These are phyloP conservation scores for Drosophila pegasa DNA, from an alignment of 2,888 invertebrate species.

Conservation along the genomic window DNA sequence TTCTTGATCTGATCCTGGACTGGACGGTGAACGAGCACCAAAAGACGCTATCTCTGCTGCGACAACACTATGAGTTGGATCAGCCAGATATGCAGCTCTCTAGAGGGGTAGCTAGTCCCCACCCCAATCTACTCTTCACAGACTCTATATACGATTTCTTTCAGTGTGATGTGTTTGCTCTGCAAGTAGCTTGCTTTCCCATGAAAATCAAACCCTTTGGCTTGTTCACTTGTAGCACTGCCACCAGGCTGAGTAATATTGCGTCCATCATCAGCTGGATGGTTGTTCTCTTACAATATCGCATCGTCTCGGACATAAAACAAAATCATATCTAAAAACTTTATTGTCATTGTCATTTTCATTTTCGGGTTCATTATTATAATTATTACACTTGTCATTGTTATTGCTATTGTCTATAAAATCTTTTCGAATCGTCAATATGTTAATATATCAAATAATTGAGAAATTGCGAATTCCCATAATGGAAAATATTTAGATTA, in stretches of 20 bases:
- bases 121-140: neutral
- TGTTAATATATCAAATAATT: neutral
- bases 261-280: slow-evolving; percentile 34
- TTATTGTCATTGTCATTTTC: no score
- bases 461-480: neutral
- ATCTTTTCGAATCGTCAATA: neutral
- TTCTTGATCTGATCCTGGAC: slow-evolving; percentile 28
- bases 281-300: slow-evolving; percentile 38
- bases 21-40: slow-evolving; percentile 8
- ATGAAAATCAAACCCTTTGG: slow-evolving; percentile 30
- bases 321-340: neutral
- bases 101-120: slow-evolving; percentile 25
- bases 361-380: no score
- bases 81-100: neutral
- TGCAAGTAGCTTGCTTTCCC: slow-evolving; percentile 40
- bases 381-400: neutral
- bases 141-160: slow-evolving; percentile 16
- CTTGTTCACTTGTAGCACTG: slow-evolving; percentile 19
- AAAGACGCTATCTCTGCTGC: slow-evolving; percentile 11
- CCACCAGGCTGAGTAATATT: slow-evolving; percentile 33
- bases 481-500: neutral
- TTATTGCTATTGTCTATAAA: neutral
- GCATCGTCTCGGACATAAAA: neutral
- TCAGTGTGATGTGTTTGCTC: slow-evolving; percentile 39
- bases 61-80: neutral